Evolutionary conservation across 1,140 invertebrate genomes (phyloP), one percentile per base, ranked within the genome.

Genomic region (Sarcophaga bullata): DNA sequence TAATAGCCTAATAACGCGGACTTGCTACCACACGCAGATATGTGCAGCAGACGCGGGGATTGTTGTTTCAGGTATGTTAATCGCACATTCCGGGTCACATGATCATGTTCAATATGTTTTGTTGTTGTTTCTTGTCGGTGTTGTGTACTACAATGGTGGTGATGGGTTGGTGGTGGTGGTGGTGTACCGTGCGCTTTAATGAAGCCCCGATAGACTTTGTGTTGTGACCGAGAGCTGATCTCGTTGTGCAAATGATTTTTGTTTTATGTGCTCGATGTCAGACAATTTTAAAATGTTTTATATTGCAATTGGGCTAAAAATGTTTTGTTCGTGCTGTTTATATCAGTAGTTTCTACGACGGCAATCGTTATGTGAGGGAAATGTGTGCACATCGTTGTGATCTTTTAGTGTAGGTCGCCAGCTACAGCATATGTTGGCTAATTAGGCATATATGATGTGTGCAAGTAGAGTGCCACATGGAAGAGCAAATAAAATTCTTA

Each of bases 211-310:
- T 68, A n/a, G 62, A 68, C 62, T 68, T 68, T 68, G 62, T 68
- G n/a, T n/a, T 68, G 17, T 68, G 62, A 68, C 62, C 62, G n/a
- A 68, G 62, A 68, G 62, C n/a, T 68, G 62, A 68, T 68, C 62
- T 68, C 19, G 17, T 19, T 68, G 62, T 68, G n/a, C 62, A 68
- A 68, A 68, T 19, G 62, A 68, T 68, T 68, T 68, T 68, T n/a
- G 62, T 68, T 68, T 68, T 68, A 68, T 68, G 62, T 68, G 17
- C 19, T 68, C 17, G n/a, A 68, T 68, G n/a, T 17, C 54, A 58
- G 54, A 58, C n/a, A 58, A 68, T 68, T 8, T 68, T 68, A 68
- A 68, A 68, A 68, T 68, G 62, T 68, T 68, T 58, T 58, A n/a
- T n/a, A 58, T 58, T 68, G 62, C 62, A 68, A 25, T 68, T 62